These are phyloP conservation scores for Napeogenes sylphis DNA, from an alignment of 2,888 invertebrate species.

Conservation along the genomic window DNA sequence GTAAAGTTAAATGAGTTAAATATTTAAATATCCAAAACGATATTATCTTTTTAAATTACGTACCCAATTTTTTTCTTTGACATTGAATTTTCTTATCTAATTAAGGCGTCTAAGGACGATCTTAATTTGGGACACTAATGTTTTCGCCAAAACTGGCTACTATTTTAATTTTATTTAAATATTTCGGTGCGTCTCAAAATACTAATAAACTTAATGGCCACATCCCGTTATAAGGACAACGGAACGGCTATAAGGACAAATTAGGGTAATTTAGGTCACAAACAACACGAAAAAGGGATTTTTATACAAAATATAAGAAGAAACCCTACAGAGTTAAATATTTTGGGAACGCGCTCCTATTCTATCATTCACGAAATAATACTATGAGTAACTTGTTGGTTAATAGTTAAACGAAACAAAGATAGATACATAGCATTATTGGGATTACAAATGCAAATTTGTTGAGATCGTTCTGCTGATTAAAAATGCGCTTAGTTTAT, in stretches of 20 bases:
- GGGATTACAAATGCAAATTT: too few species aligned
- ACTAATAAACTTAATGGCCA: constrained; percentile 7
- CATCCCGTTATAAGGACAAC: constrained; percentile 7
- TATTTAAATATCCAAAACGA: too few species aligned
- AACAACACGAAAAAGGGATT: neutral
- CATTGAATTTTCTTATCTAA: constrained; percentile 5
- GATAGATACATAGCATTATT: too few species aligned
- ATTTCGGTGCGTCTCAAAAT: constrained; percentile 4
- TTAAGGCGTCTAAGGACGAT: constrained; percentile 9
- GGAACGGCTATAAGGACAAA: constrained; percentile 30
- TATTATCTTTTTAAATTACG: too few species aligned
- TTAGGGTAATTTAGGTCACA: constrained; percentile 6
- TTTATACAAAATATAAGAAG: neutral
- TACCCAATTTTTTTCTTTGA: neutral
- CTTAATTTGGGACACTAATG: constrained; percentile 4
- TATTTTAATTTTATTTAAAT: constrained; percentile 7
- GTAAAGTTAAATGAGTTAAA: too few species aligned
- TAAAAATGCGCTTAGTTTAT: too few species aligned
- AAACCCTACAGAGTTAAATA: neutral
- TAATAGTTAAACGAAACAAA: too few species aligned
- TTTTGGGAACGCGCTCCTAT: too few species aligned
- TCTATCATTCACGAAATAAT: too few species aligned
- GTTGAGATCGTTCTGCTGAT: too few species aligned
- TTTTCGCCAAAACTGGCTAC: constrained; percentile 2
- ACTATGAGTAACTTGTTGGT: too few species aligned